These are phyloP conservation scores for Actinernus sp. DNA, from an alignment of 92 coral and sea anemone species.

Conservation along the genomic window DNA sequence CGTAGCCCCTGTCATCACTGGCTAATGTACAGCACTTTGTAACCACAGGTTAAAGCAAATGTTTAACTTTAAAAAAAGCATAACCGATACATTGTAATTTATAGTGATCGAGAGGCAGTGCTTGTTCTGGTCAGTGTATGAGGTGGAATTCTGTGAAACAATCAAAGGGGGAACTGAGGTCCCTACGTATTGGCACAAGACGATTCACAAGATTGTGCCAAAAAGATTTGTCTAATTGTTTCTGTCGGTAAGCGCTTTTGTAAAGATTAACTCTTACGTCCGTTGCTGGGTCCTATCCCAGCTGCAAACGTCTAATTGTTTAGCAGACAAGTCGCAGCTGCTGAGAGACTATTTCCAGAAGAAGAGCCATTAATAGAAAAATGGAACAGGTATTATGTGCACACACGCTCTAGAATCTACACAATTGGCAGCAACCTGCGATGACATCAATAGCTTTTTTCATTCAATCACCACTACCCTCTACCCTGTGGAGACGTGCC, in stretches of 20 bases:
- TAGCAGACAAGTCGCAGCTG: slow-evolving; percentile 89
- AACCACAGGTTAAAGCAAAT: slow-evolving; percentile 15
- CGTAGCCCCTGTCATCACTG: slow-evolving; percentile 11
- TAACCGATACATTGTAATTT: slow-evolving; percentile 5
- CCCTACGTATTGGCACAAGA: slow-evolving; percentile 66
- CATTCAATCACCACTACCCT: slow-evolving; percentile 81
- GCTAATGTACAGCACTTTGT: slow-evolving; percentile 26
- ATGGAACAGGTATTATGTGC: slow-evolving; percentile 88
- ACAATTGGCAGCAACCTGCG: slow-evolving; percentile 97
- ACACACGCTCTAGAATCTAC: slow-evolving; percentile 95
- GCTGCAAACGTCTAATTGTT: slow-evolving; percentile 91
- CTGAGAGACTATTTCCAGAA: slow-evolving; percentile 54
- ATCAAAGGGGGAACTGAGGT: slow-evolving; percentile 44
- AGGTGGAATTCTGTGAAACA: slow-evolving; percentile 48
- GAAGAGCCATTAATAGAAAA: slow-evolving; percentile 82
- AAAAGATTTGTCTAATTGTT: slow-evolving; percentile 76
- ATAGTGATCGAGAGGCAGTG: slow-evolving; percentile 35
- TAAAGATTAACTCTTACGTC: slow-evolving; percentile 66
- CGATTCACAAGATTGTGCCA: slow-evolving; percentile 59
- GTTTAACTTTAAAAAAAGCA: slow-evolving; percentile 18
- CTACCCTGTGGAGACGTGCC: slow-evolving; percentile 86
- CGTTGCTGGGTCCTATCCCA: slow-evolving; percentile 97
- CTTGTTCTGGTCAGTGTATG: slow-evolving; percentile 15
- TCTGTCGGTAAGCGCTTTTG: slow-evolving; percentile 81
- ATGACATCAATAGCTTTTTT: slow-evolving; percentile 83